phyloP scores from a whole-genome alignment of 2,888 invertebrate genomes.

The Eumacrocentrus americanus region DNA sequence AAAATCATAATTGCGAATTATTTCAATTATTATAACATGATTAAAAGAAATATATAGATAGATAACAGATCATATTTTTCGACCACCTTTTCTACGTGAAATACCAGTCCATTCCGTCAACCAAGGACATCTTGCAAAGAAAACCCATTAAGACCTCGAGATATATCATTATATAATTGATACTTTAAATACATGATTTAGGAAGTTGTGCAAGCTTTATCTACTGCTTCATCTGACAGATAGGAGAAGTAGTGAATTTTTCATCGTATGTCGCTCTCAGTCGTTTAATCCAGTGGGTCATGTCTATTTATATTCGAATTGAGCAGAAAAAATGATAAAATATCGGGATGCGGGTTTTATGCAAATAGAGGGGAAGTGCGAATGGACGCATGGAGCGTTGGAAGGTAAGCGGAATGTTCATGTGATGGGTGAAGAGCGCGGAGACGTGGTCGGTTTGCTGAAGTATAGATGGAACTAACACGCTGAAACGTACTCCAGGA shows the following conservation, averaged over 20 bases:
- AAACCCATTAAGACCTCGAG: too few species aligned
- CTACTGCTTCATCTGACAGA: not conserved
- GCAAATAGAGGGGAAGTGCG: slow-evolving; percentile 30
- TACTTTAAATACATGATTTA: not conserved
- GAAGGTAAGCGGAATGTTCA: slow-evolving; percentile 26
- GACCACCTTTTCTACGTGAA: too few species aligned
- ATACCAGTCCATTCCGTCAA: too few species aligned
- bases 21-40: too few species aligned
- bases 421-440: slow-evolving; percentile 32
- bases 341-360: slow-evolving; percentile 32
- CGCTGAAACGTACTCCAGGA: slow-evolving; percentile 3
- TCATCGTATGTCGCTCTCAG: not conserved
- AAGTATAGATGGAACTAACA: slow-evolving; percentile 12
- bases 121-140: too few species aligned
- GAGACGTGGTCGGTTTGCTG: slow-evolving; percentile 6
- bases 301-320: slow-evolving; percentile 25
- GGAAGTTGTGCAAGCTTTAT: not conserved
- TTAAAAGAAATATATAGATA: too few species aligned
- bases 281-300: not conserved
- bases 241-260: not conserved
- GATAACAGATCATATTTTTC: too few species aligned
- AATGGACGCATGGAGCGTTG: slow-evolving; percentile 26
- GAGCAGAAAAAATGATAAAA: slow-evolving; percentile 30
- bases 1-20: too few species aligned
- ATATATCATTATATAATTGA: too few species aligned